Percentiles rank a stretch among this genome's conserved stretches.
phyloP scores from a whole-genome alignment of 2,797 vertebrate genomes.

The Gastrophryne carolinensis region DNA sequence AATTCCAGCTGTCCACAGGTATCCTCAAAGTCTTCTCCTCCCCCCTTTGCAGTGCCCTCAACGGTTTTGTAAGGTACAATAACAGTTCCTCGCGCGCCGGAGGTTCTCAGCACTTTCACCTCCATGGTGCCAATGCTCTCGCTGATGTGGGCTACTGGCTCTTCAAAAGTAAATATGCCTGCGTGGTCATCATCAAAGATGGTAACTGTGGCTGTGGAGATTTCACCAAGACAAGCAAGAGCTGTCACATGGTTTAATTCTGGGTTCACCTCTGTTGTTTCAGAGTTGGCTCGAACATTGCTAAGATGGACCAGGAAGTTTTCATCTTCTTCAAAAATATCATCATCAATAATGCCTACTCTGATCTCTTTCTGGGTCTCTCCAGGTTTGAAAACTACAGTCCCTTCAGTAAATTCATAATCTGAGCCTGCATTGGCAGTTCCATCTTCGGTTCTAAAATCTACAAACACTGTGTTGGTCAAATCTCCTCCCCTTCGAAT shows the following conservation, averaged over 20 bases:
- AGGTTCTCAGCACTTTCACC: conserved; percentile 86
- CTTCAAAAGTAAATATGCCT: conserved; percentile 92
- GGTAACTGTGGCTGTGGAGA: conserved; percentile 82
- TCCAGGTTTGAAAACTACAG: conserved; percentile 82
- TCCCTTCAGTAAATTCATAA: conserved; percentile 85
- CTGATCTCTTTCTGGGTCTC: conserved; percentile 89
- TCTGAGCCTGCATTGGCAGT: conserved; percentile 91
- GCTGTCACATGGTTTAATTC: conserved; percentile 67
- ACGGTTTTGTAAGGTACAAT: conserved; percentile 88
- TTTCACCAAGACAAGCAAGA: conserved; percentile 77
- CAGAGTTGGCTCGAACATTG: conserved; percentile 72
- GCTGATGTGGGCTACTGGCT: conserved; percentile 78
- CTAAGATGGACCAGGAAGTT: conserved; percentile 92
- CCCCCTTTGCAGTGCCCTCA: conserved; percentile 88
- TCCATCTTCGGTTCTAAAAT: conserved; percentile 89
- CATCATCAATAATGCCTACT: conserved; percentile 89
- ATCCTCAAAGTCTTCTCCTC: conserved; percentile 94
- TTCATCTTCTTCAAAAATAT: conserved; percentile 96
- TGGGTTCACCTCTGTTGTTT: conserved; percentile 65
- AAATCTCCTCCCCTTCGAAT: conserved; percentile 83
- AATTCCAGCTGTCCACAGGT: conserved; percentile 91
- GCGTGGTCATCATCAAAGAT: conserved; percentile 95
- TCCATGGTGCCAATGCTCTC: conserved; percentile 92
- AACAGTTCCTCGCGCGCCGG: conserved; percentile 88
- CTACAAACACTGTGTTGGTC: conserved; percentile 75